Conservation (phyloP, 1,140 invertebrate genomes). For the Lethocerus indicus region DNA sequence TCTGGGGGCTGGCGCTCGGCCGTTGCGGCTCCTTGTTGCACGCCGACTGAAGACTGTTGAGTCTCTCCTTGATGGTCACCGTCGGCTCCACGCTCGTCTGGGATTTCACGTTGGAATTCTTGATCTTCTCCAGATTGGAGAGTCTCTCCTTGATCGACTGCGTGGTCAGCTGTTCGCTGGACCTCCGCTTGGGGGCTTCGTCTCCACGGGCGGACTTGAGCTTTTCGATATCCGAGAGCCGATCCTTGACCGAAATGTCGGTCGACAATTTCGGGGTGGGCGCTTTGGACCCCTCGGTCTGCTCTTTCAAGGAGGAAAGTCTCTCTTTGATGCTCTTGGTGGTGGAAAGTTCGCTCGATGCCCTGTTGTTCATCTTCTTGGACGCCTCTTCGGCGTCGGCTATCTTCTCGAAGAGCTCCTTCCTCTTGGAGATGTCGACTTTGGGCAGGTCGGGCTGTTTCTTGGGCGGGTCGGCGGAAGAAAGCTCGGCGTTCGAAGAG, state of each 20-base stretch:
- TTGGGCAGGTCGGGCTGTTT: conserved; percentile 46
- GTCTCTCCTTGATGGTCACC: conserved; percentile 31
- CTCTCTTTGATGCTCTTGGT: conserved; percentile 52
- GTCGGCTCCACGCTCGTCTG: conserved; percentile 8
- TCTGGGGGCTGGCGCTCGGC: conserved; percentile 4
- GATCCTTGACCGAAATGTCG: conserved; percentile 36
- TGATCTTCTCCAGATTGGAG: conserved; percentile 16
- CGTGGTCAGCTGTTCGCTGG: conserved; percentile 9
- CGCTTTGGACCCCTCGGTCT: conserved; percentile 19
- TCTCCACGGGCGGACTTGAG: conserved; percentile 23
- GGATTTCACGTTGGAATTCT: conserved; percentile 1
- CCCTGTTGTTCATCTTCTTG: conserved; percentile 9
- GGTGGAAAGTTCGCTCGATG: conserved; percentile 34
- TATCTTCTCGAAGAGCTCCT: conserved; percentile 57
- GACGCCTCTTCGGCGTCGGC: conserved; percentile 4
- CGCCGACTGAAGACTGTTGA: conserved; percentile 31
- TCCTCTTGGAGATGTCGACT: conserved; percentile 62
- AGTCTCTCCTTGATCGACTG: conserved; percentile 18
- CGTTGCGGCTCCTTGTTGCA: conserved; percentile 30
- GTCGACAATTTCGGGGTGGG: conserved; percentile 11
- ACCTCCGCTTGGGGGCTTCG: not conserved
- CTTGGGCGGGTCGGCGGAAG: conserved; percentile 21
- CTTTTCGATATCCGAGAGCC: conserved; percentile 41
- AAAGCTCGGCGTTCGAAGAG: not conserved
- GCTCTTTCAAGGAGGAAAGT: conserved; percentile 37